Base-by-base conservation (phyloP, 2,888 invertebrate genomes). In the Coronaproctus castanopsis region DNA sequence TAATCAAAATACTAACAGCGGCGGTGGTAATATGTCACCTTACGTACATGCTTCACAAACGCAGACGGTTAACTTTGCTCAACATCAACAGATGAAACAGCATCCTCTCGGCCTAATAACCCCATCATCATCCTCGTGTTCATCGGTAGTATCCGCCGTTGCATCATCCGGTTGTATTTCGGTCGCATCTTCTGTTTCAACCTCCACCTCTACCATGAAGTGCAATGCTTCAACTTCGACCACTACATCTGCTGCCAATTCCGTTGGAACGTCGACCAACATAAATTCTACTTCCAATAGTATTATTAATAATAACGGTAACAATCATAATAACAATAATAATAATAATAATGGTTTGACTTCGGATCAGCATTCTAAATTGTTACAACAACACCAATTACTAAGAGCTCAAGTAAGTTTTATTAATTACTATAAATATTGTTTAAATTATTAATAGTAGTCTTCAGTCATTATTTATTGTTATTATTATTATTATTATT, bases 21-120 rank as follows among this genome's bases (percentile, higher is more conserved):
- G 8, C 14, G n/a, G n/a, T n/a, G n/a, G n/a, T n/a, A n/a, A n/a
- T n/a, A 8, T 14, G 36, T 36, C 36, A 14, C 36, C 36, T 36
- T 36, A 8, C 36, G 8, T 36, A 14, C 36, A 83, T 52, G 80
- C 86, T 70, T 83, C 86, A 50, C 88, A 87, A 74, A 81, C 85
- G 66, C 88, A 88, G 73, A 86, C 86, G 64, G 86, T 88, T 70
- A 88, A 85, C 74, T 87, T 87, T 72, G 82, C 83, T 23, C 86
- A 86, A 69, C 84, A 83, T 68, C 76, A 74, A 51, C 73, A 83
- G 71, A 75, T 81, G 59, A 76, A 79, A 36, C 55, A 55, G 20
- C 36, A 36, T 3, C 55, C 36, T 8, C 5, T 8, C 36, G 14
- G 8, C 14, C 8, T 36, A 8, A 36, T 36, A 14, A 5, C 36